Conservation (phyloP, 2,113 vertebrate genomes). For the Oxyura jamaicensis region DNA sequence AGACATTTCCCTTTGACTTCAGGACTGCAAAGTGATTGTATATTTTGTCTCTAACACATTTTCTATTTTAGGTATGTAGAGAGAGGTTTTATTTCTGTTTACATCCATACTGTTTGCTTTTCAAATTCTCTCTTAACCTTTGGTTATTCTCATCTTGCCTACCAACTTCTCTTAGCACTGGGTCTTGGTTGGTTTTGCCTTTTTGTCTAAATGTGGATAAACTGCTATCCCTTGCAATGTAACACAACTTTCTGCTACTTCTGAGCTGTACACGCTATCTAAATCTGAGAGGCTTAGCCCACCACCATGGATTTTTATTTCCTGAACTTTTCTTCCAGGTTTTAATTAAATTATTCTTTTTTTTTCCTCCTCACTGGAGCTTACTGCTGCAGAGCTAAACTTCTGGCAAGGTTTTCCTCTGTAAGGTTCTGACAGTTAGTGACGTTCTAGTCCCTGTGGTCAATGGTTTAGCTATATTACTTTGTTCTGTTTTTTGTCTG, state of each 20-base stretch:
- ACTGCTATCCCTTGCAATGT: not conserved
- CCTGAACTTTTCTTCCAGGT: not conserved
- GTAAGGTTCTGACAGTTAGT: not conserved
- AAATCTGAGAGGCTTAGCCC: not conserved
- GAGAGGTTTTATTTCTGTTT: not conserved
- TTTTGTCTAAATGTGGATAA: not conserved
- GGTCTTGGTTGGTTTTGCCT: not conserved
- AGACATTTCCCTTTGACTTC: not conserved
- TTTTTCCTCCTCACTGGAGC: rapidly evolving
- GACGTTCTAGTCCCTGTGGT: not conserved
- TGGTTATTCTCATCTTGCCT: not conserved
- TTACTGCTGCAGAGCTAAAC: not conserved
- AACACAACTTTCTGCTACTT: not conserved
- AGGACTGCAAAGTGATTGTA: not conserved
- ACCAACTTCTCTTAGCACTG: not conserved
- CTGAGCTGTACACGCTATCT: not conserved
- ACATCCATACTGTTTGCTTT: not conserved
- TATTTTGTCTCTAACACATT: not conserved
- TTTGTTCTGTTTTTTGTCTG: not conserved
- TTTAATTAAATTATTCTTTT: not conserved
- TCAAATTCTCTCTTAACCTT: not conserved
- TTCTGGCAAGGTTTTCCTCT: not conserved
- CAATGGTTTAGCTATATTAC: not conserved
- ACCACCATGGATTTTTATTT: not conserved
- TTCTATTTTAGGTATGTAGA: not conserved